A percentile compares a stretch with the other conserved stretches of the same genome.
phyloP scores from a whole-genome alignment of 2,113 vertebrate genomes.

The Paralichthys olivaceus region DNA sequence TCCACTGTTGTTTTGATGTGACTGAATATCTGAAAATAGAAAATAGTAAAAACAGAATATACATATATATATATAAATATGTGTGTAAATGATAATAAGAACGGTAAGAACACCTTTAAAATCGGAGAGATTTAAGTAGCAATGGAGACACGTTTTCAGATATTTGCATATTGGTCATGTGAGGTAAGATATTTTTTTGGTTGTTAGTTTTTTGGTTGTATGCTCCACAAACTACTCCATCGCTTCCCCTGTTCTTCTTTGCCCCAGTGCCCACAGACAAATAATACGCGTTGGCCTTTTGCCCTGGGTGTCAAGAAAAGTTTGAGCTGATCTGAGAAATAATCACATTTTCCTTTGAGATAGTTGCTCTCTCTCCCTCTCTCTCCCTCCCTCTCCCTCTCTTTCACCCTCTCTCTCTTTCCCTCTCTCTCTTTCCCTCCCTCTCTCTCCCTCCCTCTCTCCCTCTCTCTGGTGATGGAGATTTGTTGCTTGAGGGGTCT shows the following conservation, averaged over 20 bases:
- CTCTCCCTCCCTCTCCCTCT: not conserved
- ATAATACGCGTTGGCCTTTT: conserved; percentile 58
- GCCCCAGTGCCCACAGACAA: conserved; percentile 59
- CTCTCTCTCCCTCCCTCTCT: not conserved
- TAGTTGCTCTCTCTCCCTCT: conserved; percentile 39
- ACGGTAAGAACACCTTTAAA: not conserved
- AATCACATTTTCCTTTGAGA: conserved; percentile 58
- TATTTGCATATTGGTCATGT: conserved; percentile 36
- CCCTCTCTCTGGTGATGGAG: conserved; percentile 59
- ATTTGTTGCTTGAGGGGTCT: conserved; percentile 68
- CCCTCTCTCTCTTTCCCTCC: not conserved
- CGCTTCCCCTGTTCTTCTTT: conserved; percentile 44
- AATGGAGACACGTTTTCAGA: not conserved
- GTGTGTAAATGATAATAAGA: too few relatives aligned
- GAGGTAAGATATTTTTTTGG: not conserved
- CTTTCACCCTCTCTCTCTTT: not conserved
- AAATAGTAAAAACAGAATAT: too few relatives aligned
- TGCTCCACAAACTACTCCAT: conserved; percentile 30
- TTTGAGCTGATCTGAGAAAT: conserved; percentile 57
- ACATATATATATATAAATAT: too few relatives aligned
- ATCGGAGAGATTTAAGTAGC: not conserved
- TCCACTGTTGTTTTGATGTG: not conserved
- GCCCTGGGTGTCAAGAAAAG: conserved; percentile 51
- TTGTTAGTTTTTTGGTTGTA: not conserved
- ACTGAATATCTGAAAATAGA: too few relatives aligned